Evolutionary conservation across 2,113 vertebrate species (phyloP).

Genomic region (Calyptommatus sinebrachiatus): DNA sequence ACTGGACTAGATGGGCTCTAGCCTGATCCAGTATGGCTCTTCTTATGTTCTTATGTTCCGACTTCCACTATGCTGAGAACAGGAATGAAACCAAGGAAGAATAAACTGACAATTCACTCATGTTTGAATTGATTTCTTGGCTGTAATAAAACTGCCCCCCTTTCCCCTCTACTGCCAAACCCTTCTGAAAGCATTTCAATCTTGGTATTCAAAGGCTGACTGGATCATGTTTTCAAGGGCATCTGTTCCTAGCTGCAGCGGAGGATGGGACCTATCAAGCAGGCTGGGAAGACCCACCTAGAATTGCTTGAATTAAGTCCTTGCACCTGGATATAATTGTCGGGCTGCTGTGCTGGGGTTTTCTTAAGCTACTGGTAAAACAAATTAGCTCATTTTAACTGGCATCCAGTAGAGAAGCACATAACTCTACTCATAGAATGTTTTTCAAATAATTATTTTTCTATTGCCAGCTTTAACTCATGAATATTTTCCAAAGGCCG

Average conservation of each 20-base stretch:
- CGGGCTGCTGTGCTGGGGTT: slow-evolving; percentile 92
- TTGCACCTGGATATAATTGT: slow-evolving; percentile 99
- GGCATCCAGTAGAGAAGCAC: slow-evolving; percentile 87
- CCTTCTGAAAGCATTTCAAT: slow-evolving; percentile 53
- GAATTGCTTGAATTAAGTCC: slow-evolving; percentile 98
- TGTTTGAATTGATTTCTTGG: slow-evolving; percentile 46
- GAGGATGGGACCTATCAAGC: slow-evolving; percentile 73
- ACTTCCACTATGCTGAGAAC: slow-evolving; percentile 20
- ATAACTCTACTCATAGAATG: slow-evolving; percentile 87
- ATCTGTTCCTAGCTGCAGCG: slow-evolving; percentile 87
- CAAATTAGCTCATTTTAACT: slow-evolving; percentile 94
- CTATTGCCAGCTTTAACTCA: slow-evolving; percentile 73
- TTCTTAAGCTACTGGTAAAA: slow-evolving; percentile 87
- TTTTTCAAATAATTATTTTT: slow-evolving; percentile 83
- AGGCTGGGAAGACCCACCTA: slow-evolving; percentile 87
- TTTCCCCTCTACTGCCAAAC: not conserved
- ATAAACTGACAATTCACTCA: slow-evolving; percentile 22
- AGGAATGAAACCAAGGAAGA: slow-evolving; percentile 31
- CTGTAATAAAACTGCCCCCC: slow-evolving; percentile 26
- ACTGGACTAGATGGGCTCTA: too few relatives aligned
- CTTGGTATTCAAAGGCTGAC: slow-evolving; percentile 69
- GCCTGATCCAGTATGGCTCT: too few relatives aligned
- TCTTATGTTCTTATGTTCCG: too few relatives aligned
- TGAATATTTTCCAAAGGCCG: slow-evolving; percentile 73
- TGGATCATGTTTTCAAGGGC: slow-evolving; percentile 82